Percentiles rank a stretch among this genome's conserved stretches.
phyloP scores from a whole-genome alignment of 1,140 invertebrate genomes.

The Gryllus bimaculatus region DNA sequence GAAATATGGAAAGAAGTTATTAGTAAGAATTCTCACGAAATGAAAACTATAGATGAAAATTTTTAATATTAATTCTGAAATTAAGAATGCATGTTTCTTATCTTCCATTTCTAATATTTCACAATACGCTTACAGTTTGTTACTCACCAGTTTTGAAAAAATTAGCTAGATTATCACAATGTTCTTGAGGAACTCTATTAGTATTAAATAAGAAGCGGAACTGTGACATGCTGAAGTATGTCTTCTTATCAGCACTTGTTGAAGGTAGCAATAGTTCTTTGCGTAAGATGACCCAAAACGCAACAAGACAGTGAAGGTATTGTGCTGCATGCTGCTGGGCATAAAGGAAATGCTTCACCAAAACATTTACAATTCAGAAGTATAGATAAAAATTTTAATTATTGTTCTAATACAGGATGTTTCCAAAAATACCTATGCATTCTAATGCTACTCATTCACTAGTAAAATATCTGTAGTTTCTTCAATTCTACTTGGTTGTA shows the following conservation, averaged over 20 bases:
- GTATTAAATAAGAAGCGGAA: not conserved
- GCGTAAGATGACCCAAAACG: not conserved
- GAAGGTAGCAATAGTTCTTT: not conserved
- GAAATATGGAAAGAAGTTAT: no score
- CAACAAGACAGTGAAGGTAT: not conserved
- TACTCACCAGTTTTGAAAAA: not conserved
- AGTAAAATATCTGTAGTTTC: no score
- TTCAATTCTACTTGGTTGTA: no score
- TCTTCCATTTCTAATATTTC: not conserved
- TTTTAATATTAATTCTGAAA: no score
- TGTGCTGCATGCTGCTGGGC: not conserved
- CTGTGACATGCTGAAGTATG: not conserved
- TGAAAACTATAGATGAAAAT: no score
- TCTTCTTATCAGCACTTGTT: not conserved
- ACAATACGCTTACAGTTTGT: no score
- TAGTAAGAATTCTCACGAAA: no score
- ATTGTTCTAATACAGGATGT: no score
- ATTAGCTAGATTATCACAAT: not conserved
- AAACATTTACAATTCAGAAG: not conserved
- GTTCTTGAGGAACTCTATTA: not conserved
- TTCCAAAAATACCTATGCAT: no score
- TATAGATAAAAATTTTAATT: no score
- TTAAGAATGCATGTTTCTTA: no score
- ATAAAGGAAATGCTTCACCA: not conserved
- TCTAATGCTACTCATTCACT: no score